These are phyloP conservation scores for Setipinna tenuifilis DNA, from an alignment of 2,797 vertebrate genomes.

Conservation along the genomic window DNA sequence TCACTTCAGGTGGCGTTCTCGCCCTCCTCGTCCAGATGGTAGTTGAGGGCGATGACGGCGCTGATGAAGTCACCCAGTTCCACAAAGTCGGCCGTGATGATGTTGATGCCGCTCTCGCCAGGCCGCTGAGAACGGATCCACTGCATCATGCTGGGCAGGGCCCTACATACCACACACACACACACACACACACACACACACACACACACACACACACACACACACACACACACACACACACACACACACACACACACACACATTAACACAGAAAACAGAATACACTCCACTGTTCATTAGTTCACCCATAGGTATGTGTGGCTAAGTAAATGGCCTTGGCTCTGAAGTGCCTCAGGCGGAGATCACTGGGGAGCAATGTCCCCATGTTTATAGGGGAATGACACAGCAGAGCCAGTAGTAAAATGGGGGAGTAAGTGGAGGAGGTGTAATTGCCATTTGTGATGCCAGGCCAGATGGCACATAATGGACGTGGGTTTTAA, in stretches of 20 bases:
- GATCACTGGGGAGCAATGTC: too few species aligned
- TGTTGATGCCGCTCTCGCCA: conserved; percentile 94
- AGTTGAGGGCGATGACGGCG: conserved; percentile 97
- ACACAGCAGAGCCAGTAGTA: too few species aligned
- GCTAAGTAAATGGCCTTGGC: too few species aligned
- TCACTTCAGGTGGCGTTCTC: conserved; percentile 88
- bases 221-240: not conserved
- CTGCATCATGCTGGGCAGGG: conserved; percentile 96
- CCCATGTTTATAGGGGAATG: too few species aligned
- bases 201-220: not conserved
- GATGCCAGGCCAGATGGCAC: too few species aligned
- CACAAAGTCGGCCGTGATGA: conserved; percentile 97
- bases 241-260: conserved; percentile 22
- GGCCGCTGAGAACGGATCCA: conserved; percentile 93
- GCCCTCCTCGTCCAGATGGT: conserved; percentile 88
- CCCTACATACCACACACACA: conserved; percentile 72
- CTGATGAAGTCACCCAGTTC: conserved; percentile 98
- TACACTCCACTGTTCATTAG: too few species aligned
- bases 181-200: conserved; percentile 10
- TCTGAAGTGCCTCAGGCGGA: too few species aligned
- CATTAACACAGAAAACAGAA: not conserved
- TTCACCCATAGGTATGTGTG: too few species aligned
- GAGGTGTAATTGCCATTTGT: too few species aligned
- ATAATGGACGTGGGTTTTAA: too few species aligned
- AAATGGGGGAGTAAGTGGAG: too few species aligned